Evolutionary conservation across 2,113 vertebrate genomes (phyloP).

Genomic region (Gnathonemus longibarbis): DNA sequence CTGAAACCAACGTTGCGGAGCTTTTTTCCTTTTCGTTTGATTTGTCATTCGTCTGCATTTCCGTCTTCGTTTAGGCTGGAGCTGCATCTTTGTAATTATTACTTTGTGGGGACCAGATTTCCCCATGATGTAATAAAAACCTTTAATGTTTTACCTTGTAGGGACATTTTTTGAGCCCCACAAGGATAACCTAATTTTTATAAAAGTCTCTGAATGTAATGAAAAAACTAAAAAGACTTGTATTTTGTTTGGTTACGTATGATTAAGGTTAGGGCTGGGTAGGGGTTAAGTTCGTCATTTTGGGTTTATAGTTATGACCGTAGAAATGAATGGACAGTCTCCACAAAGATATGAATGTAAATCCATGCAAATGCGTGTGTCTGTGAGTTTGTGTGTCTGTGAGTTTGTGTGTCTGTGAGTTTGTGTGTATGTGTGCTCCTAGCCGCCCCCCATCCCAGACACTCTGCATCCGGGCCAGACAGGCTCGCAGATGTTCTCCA

Average conservation of each 20-base stretch:
- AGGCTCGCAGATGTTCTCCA: not conserved
- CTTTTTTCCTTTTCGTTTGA: constrained; percentile 43
- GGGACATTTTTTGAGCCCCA: not conserved
- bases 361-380: not conserved
- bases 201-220: not conserved
- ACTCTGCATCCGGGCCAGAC: not conserved
- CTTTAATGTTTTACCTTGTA: not conserved
- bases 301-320: not conserved
- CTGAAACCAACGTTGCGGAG: constrained; percentile 41
- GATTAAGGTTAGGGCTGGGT: not conserved
- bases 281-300: not conserved
- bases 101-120: not conserved
- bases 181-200: not conserved
- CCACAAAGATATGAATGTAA: not conserved
- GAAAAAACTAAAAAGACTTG: not conserved
- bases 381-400: not conserved
- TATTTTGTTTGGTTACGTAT: not conserved
- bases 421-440: not conserved
- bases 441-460: not conserved
- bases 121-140: not conserved
- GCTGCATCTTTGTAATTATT: not conserved
- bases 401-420: not conserved
- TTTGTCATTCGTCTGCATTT: constrained; percentile 41
- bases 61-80: not conserved
- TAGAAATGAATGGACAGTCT: not conserved